Percentiles rank a stretch among this genome's conserved stretches.
These are phyloP conservation scores for Semotilus atromaculatus DNA, from an alignment of 2,797 vertebrate genomes.

Conservation along the genomic window DNA sequence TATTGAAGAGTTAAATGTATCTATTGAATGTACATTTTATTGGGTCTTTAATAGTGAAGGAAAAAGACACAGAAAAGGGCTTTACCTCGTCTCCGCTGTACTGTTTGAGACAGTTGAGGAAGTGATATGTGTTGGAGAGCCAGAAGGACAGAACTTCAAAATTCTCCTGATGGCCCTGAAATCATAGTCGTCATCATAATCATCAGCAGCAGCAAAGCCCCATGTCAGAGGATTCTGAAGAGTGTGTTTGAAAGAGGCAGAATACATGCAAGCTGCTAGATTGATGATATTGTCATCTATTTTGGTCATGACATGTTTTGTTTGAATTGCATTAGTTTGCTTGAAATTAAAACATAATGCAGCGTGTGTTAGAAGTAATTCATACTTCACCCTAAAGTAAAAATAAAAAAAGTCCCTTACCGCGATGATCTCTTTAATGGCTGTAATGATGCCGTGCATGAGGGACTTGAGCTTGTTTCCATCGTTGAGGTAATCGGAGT, in stretches of 20 bases:
- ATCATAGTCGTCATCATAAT: slow-evolving; percentile 27
- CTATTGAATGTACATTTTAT: neutral
- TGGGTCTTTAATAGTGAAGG: neutral
- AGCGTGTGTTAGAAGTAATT: neutral
- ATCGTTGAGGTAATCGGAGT: slow-evolving; percentile 90
- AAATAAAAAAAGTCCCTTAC: slow-evolving; percentile 68
- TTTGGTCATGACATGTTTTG: neutral
- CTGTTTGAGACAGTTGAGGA: slow-evolving; percentile 97
- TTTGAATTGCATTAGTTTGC: neutral
- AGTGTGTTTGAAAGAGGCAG: neutral
- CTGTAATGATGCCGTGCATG: slow-evolving; percentile 84
- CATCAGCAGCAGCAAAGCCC: neutral
- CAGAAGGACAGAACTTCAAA: slow-evolving; percentile 94
- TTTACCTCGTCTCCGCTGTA: slow-evolving; percentile 97
- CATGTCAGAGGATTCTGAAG: neutral
- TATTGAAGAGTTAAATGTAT: neutral
- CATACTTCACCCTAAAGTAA: neutral
- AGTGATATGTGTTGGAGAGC: slow-evolving; percentile 91
- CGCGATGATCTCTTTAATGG: slow-evolving; percentile 87
- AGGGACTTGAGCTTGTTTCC: slow-evolving; percentile 89
- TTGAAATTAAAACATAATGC: neutral
- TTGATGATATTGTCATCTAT: neutral
- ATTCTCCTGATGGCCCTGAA: slow-evolving; percentile 87
- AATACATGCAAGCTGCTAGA: neutral
- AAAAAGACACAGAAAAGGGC: neutral